Percentiles rank a stretch among this genome's conserved stretches.
Conservation (phyloP, 1,140 invertebrate species). For the Dendrolimus punctatus region DNA sequence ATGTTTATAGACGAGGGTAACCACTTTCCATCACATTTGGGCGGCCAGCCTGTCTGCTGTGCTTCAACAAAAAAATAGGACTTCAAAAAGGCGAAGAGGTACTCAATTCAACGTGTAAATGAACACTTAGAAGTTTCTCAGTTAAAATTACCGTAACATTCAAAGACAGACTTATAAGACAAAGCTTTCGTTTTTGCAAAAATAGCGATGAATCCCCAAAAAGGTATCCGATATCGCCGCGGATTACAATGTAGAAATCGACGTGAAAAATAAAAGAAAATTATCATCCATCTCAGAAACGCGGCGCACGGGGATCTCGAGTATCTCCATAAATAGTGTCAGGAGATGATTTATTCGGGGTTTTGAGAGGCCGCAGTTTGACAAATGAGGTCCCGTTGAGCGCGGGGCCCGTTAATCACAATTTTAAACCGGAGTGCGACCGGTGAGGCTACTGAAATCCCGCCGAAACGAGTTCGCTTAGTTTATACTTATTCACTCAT, state of each 20-base stretch:
- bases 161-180: no score
- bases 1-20: no score
- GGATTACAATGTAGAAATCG: neutral
- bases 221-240: neutral
- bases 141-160: no score
- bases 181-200: no score
- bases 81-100: no score
- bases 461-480: neutral
- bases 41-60: no score
- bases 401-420: slow-evolving; percentile 30
- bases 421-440: slow-evolving; percentile 28
- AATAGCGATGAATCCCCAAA: no score
- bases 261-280: slow-evolving; percentile 33
- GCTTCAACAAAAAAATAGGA: no score
- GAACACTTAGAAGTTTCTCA: no score
- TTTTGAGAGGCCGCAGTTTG: slow-evolving; percentile 34
- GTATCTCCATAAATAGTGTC: slow-evolving; percentile 48
- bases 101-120: no score
- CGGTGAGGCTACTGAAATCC: neutral
- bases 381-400: slow-evolving; percentile 35
- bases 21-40: no score
- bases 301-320: slow-evolving; percentile 21
- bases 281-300: slow-evolving; percentile 29
- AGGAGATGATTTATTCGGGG: slow-evolving; percentile 39
- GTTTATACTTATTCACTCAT: no score